Base-by-base conservation (phyloP, 2,797 vertebrate species). In the Takifugu rubripes region DNA sequence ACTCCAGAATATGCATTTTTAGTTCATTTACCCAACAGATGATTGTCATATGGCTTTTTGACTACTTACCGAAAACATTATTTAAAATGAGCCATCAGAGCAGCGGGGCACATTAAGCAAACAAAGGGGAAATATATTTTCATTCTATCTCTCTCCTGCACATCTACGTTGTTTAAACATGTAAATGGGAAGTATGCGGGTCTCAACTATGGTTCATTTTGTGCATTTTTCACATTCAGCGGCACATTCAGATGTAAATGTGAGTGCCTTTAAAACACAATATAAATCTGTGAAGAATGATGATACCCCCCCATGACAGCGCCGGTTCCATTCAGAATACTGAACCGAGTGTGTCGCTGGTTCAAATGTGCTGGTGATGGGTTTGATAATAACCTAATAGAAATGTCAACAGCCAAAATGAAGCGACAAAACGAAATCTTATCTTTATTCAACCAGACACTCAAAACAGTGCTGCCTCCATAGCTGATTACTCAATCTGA, bases 41-140 rank as follows among this genome's bases (percentile, higher is more conserved):
- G 76, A 84, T 78, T 50, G 74, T 57, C 26, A 25, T 66, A 66
- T 68, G 74, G 75, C 45, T 81, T 70, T 81, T 77, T 78, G 64
- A 82, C 74, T 65, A 68, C 65, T 74, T 61, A 70, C 68, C 51
- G 64, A 74, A 56, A 59, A 53, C 78, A 87, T 83, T 81, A 78
- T 73, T 77, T 66, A 79, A 77, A 86, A 85, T 84, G 77, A 78
- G 66, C 60, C 82, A 82, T 74, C 55, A 54, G 36, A 25, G 60
- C 55, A 64, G 52, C 65, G 69, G 68, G 70, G 17, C 71, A 74
- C 70, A 81, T 79, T 60, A 80, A 78, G 10, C 5, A 5, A 2
- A 44, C 54, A 77, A 79, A 73, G 17, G 46, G 56, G 25, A 62
- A 79, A 83, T 70, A 66, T 82, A 52, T 59, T 77, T 77, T 75